A percentile compares a stretch with the other conserved stretches of the same genome.
Evolutionary conservation across 2,797 vertebrate species (phyloP).

Genomic region (Myotis pilosus): DNA sequence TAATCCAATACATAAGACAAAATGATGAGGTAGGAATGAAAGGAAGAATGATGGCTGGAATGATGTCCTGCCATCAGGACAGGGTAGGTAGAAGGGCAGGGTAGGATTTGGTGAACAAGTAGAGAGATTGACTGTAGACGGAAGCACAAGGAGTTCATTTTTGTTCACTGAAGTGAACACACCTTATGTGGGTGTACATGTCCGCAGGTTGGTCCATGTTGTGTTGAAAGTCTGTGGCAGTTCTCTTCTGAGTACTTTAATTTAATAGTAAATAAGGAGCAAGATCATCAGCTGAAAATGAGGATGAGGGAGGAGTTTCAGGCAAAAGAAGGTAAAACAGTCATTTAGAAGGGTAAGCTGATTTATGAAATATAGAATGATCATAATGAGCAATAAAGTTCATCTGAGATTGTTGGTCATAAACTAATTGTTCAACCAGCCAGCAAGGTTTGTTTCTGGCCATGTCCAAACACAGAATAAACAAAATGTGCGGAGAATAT

Average conservation of each 20-base stretch:
- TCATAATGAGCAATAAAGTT: too few relatives aligned
- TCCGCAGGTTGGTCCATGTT: fast-evolving
- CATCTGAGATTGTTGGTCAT: background rate
- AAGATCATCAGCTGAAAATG: background rate
- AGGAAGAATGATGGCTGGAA: fast-evolving
- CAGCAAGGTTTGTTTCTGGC: background rate
- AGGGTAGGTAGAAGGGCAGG: background rate
- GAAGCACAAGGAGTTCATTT: background rate
- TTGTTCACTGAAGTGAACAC: background rate
- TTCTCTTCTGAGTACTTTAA: background rate
- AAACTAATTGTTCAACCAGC: background rate
- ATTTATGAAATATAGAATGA: background rate
- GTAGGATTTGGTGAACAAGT: background rate
- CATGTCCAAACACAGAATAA: background rate
- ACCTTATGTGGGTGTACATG: fast-evolving
- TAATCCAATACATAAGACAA: background rate
- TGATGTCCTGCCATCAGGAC: too few relatives aligned
- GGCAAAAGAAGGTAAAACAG: background rate
- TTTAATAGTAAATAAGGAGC: background rate
- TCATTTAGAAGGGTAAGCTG: background rate
- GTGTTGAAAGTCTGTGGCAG: background rate
- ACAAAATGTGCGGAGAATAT: background rate
- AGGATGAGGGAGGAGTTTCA: background rate
- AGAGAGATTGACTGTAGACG: too few relatives aligned
- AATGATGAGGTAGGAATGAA: background rate